Evolutionary conservation across 2,888 invertebrate genomes (phyloP).

Genomic region (Amiota communis): DNA sequence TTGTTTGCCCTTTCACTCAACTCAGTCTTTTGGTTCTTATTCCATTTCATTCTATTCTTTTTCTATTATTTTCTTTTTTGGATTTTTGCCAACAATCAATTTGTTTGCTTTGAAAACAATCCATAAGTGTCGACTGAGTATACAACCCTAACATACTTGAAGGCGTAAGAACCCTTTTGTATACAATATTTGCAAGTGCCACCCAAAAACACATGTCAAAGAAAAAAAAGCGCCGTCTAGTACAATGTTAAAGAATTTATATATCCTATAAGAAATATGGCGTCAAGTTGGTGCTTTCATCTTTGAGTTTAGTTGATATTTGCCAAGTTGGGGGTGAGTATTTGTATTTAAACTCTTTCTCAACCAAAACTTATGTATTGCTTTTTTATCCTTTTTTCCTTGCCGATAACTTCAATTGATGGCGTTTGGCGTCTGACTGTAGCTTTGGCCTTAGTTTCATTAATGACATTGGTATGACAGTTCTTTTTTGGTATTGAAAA

Average conservation of each 20-base stretch:
- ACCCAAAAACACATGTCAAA: background rate
- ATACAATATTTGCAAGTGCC: background rate
- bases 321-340: background rate
- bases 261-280: slow-evolving; percentile 22
- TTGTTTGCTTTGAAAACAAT: slow-evolving; percentile 30
- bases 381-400: slow-evolving; percentile 9
- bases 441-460: background rate
- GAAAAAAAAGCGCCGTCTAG: background rate
- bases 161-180: slow-evolving; percentile 3
- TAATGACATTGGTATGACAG: background rate
- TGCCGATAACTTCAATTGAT: background rate
- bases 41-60: background rate
- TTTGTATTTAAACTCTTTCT: background rate
- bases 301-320: background rate
- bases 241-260: background rate
- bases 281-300: slow-evolving; percentile 15
- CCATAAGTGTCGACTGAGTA: background rate
- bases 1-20: background rate
- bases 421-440: background rate
- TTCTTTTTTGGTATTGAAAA: slow-evolving; percentile 10
- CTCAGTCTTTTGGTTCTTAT: background rate
- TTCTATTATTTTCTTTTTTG: slow-evolving; percentile 12
- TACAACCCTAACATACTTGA: slow-evolving; percentile 12
- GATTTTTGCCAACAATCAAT: slow-evolving; percentile 29
- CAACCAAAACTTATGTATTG: background rate